Evolutionary conservation across 1,140 invertebrate species (phyloP).

Genomic region (Drosophila punjabiensis): DNA sequence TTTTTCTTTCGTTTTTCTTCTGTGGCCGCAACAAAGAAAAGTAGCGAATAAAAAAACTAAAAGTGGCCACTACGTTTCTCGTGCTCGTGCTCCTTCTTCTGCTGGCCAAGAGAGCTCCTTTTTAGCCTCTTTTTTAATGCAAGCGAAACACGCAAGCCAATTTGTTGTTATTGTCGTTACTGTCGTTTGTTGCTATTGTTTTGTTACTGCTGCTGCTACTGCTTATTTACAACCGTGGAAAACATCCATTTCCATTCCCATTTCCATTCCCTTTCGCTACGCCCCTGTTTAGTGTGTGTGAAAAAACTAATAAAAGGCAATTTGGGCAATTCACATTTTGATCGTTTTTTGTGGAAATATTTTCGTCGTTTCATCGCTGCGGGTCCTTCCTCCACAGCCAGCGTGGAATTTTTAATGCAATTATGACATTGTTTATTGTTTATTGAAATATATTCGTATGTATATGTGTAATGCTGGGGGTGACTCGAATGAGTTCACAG

Average conservation of each 20-base stretch:
- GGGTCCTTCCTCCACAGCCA: slow-evolving; percentile 5
- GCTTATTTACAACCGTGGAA: slow-evolving; percentile 45
- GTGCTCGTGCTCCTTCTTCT: slow-evolving; percentile 29
- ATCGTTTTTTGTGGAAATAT: slow-evolving; percentile 44
- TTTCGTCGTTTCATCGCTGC: slow-evolving; percentile 42
- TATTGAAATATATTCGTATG: slow-evolving; percentile 47
- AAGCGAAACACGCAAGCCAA: slow-evolving; percentile 70
- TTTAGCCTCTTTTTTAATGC: slow-evolving; percentile 63
- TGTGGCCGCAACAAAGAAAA: slow-evolving; percentile 42
- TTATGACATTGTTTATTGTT: slow-evolving; percentile 65
- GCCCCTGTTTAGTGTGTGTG: slow-evolving; percentile 74
- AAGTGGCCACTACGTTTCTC: slow-evolving; percentile 51
- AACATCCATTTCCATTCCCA: slow-evolving; percentile 41
- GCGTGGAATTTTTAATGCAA: slow-evolving; percentile 73
- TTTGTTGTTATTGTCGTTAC: slow-evolving; percentile 59
- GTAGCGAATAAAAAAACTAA: slow-evolving; percentile 49
- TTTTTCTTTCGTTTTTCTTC: neutral
- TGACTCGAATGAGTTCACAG: neutral
- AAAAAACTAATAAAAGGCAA: slow-evolving; percentile 83
- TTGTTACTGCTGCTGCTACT: slow-evolving; percentile 11
- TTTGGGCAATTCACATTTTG: slow-evolving; percentile 72
- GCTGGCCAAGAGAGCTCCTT: slow-evolving; percentile 32
- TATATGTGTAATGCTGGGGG: slow-evolving; percentile 9
- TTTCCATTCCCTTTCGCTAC: slow-evolving; percentile 13
- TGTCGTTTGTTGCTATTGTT: slow-evolving; percentile 35